A percentile compares a stretch with the other conserved stretches of the same genome.
Conservation (phyloP, 2,888 invertebrate genomes). For the Hypena proboscidalis region DNA sequence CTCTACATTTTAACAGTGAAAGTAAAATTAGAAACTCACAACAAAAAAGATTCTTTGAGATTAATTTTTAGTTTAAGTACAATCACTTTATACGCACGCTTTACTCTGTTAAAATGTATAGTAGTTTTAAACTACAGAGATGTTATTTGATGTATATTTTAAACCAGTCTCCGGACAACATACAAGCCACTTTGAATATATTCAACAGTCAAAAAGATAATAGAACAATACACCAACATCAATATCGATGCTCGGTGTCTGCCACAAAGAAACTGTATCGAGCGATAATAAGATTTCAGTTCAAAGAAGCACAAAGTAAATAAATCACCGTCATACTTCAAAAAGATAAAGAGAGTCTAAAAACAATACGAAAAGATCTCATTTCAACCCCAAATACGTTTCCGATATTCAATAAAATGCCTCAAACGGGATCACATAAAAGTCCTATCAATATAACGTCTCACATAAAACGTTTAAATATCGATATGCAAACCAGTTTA, state of each 20-base stretch:
- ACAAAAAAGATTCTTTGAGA: too few species aligned
- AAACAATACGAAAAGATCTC: conserved; percentile 71
- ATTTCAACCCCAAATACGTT: conserved; percentile 76
- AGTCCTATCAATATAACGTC: conserved; percentile 57
- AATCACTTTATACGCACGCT: too few species aligned
- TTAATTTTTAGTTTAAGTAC: too few species aligned
- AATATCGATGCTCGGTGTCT: conserved; percentile 10
- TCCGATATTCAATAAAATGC: conserved; percentile 77
- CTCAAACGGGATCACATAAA: conserved; percentile 70
- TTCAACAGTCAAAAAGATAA: conserved; percentile 26
- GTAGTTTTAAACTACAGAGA: not conserved
- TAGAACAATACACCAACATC: conserved; percentile 13
- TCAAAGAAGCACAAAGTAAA: conserved; percentile 55
- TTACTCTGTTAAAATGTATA: too few species aligned
- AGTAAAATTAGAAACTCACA: too few species aligned
- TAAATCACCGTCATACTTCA: conserved; percentile 67
- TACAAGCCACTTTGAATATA: conserved; percentile 32
- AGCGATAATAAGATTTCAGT: conserved; percentile 32
- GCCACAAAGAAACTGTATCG: conserved; percentile 25
- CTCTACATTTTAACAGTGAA: too few species aligned
- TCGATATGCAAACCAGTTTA: conserved; percentile 64
- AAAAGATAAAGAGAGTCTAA: conserved; percentile 62
- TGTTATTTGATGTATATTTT: not conserved
- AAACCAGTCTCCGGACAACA: conserved; percentile 3
- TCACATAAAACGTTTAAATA: conserved; percentile 60